Evolutionary conservation across 2,888 invertebrate species (phyloP).

Genomic region (Resseliella maxima): DNA sequence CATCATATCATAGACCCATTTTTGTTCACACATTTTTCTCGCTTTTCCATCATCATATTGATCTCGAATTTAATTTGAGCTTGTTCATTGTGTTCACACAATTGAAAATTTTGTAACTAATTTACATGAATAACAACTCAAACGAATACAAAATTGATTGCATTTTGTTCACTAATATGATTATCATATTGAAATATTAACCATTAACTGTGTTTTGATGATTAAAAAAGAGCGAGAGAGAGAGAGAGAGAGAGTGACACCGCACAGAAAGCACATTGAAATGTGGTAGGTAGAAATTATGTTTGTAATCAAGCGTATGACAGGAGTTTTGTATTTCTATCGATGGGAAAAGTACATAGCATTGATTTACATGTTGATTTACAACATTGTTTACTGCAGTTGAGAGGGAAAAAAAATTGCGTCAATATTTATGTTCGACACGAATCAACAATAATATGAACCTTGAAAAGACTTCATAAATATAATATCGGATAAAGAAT

Average conservation of each 20-base stretch:
- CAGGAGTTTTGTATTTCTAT: not conserved
- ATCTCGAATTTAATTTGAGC: not conserved
- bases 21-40: not conserved
- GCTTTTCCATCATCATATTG: not conserved
- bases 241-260: too few relatives aligned
- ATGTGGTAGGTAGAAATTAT: constrained; percentile 18
- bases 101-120: constrained; percentile 19
- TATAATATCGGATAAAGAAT: too few relatives aligned
- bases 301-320: not conserved
- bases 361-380: not conserved
- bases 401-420: not conserved
- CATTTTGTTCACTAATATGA: constrained; percentile 18
- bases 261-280: not conserved
- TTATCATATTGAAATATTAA: constrained; percentile 31
- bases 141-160: constrained; percentile 35
- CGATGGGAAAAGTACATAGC: constrained; percentile 8
- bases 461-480: too few relatives aligned
- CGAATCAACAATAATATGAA: too few relatives aligned
- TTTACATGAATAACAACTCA: constrained; percentile 33
- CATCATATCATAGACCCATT: too few relatives aligned
- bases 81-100: not conserved
- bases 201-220: not conserved
- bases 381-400: not conserved
- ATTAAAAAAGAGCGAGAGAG: too few relatives aligned
- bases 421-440: not conserved